phyloP scores from a whole-genome alignment of 2,888 invertebrate species.

The Cephus runcator region DNA sequence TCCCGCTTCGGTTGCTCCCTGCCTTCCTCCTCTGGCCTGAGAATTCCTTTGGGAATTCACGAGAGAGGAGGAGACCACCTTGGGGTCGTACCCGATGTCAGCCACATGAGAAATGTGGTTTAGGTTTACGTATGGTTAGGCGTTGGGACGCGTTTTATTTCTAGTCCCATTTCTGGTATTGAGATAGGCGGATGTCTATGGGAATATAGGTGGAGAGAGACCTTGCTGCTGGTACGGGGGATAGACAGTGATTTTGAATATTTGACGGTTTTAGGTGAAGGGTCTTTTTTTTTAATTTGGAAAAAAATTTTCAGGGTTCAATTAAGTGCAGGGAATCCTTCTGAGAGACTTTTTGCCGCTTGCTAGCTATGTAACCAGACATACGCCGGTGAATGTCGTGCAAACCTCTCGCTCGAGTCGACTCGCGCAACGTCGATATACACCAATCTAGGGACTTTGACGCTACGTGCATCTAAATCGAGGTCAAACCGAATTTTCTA shows the following conservation, averaged over 20 bases:
- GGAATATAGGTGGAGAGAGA: not conserved
- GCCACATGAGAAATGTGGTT: not conserved
- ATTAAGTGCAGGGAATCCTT: not conserved
- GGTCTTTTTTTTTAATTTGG: not conserved
- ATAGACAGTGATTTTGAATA: not conserved
- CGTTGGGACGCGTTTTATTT: not conserved
- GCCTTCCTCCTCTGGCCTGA: not conserved
- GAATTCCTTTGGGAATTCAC: not conserved
- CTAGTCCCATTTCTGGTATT: not conserved
- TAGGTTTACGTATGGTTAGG: not conserved
- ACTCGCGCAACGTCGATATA: not conserved
- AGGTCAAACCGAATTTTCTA: slow-evolving; percentile 66
- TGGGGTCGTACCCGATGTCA: not conserved
- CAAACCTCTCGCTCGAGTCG: slow-evolving; percentile 1
- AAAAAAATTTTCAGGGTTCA: not conserved
- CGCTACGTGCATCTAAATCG: slow-evolving; percentile 50
- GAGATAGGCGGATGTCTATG: not conserved
- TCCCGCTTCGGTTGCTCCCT: not conserved
- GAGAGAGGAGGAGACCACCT: not conserved
- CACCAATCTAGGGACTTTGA: slow-evolving; percentile 7
- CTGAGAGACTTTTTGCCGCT: not conserved
- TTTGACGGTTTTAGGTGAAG: not conserved
- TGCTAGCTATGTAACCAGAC: not conserved
- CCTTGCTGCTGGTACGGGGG: not conserved
- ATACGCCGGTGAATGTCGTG: not conserved